Conservation (phyloP, 2,113 vertebrate species). For the Ctenomys sociabilis region DNA sequence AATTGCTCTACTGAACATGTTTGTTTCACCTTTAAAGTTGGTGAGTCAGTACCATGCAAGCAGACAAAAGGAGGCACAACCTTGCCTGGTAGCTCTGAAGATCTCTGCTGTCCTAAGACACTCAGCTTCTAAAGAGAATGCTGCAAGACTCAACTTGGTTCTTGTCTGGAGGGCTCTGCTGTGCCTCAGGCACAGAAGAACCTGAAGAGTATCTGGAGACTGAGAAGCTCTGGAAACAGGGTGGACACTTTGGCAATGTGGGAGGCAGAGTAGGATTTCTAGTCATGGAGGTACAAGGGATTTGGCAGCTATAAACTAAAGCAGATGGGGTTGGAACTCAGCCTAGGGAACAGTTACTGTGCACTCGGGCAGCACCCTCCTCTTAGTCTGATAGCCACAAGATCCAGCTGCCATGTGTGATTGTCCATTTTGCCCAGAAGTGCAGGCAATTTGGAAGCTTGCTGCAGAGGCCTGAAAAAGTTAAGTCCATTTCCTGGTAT, state of each 20-base stretch:
- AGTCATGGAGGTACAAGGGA: accelerated
- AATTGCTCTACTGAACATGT: not conserved
- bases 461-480: not conserved
- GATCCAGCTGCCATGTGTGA: not conserved
- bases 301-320: not conserved
- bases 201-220: not conserved
- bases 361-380: accelerated
- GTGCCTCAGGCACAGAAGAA: not conserved
- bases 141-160: not conserved
- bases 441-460: not conserved
- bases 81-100: not conserved
- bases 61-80: not conserved
- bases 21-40: not conserved
- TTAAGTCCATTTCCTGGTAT: not conserved
- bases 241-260: not conserved
- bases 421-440: not conserved
- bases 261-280: not conserved
- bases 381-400: not conserved
- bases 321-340: not conserved
- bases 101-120: not conserved
- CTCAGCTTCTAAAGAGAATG: not conserved
- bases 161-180: not conserved
- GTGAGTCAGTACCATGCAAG: not conserved
- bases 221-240: not conserved
- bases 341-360: not conserved